Evolutionary conservation across 2,113 vertebrate genomes (phyloP), one percentile per base, ranked within the genome.

Genomic region (Trachemys scripta): DNA sequence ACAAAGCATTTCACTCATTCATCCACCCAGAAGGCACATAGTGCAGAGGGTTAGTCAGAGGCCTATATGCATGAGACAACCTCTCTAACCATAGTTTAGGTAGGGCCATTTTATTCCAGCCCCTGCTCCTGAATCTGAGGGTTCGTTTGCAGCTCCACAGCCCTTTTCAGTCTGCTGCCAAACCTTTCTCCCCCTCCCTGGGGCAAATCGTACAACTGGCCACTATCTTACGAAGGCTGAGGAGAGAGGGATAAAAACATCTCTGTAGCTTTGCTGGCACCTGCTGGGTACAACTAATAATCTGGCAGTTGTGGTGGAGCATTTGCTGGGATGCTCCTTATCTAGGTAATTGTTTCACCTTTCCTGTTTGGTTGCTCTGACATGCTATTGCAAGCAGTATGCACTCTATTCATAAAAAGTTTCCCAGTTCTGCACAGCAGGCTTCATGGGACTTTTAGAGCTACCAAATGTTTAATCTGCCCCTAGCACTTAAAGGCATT

Each of bases 401-500:
- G 0, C 24, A 1, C 8, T 38, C 47, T 1, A 10, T 42, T 2
- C 45, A 1, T 2, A 13, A 6, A 4, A 25, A 25, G 90, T 35
- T 82, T 91, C 38, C 49, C n/a, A n/a, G 62, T 69, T 57, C 24
- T 27, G 27, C 38, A 25, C 53, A 35, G 5, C 5, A 24, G 35
- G 29, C 42, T 56, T 81, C 49, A 50, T 72, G 53, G 59, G 59
- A 82, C 65, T 56, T 25, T 49, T 76, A 75, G 53, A 53, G 5
- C n/a, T 38, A 53, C n/a, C 31, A 69, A 62, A 59, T 59, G n/a
- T 69, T n/a, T 53, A 62, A 6, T 87, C 82, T 56, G 54, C 24
- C 85, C 24, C 0, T 25, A 96, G 94, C 95, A 90, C 93, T 97
- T 96, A 72, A 5, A 91, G 85, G 82, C 82, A 31, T 80, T 82